Percentiles rank a stretch among this genome's conserved stretches.
Evolutionary conservation across 1,140 invertebrate species (phyloP).

Genomic region (Drosophila ogumai): DNA sequence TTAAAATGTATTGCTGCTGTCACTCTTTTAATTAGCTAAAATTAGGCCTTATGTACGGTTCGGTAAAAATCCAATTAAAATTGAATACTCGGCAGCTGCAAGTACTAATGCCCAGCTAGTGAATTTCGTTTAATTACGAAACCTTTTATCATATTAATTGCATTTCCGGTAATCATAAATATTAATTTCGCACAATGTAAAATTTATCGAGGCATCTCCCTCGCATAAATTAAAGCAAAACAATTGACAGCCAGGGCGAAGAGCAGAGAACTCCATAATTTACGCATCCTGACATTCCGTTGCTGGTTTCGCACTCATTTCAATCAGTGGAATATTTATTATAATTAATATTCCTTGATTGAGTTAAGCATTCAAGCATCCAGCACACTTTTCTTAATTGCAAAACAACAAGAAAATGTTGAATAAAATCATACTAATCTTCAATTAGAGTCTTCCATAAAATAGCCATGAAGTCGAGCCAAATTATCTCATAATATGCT

Average conservation of each 20-base stretch:
- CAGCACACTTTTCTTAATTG: conserved; percentile 4
- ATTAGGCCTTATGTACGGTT: conserved; percentile 2
- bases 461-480: not conserved
- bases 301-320: conserved; percentile 4
- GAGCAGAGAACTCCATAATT: conserved; percentile 24
- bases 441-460: conserved; percentile 5
- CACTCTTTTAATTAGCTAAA: conserved; percentile 18
- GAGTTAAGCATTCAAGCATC: not conserved
- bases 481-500: conserved; percentile 30
- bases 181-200: conserved; percentile 45
- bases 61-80: conserved; percentile 31
- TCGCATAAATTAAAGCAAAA: conserved; percentile 52
- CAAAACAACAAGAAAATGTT: not conserved
- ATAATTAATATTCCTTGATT: conserved; percentile 13
- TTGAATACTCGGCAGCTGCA: conserved; percentile 7
- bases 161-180: conserved; percentile 60
- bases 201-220: conserved; percentile 42
- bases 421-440: not conserved
- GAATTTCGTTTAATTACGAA: conserved; percentile 47
- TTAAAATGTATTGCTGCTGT: not conserved
- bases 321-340: conserved; percentile 4
- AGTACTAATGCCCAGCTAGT: conserved; percentile 12
- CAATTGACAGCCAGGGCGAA: conserved; percentile 39
- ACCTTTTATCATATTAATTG: conserved; percentile 58
- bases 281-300: conserved; percentile 1